Evolutionary conservation across 2,888 invertebrate species (phyloP).

Genomic region (Steinernema carpocapsae): DNA sequence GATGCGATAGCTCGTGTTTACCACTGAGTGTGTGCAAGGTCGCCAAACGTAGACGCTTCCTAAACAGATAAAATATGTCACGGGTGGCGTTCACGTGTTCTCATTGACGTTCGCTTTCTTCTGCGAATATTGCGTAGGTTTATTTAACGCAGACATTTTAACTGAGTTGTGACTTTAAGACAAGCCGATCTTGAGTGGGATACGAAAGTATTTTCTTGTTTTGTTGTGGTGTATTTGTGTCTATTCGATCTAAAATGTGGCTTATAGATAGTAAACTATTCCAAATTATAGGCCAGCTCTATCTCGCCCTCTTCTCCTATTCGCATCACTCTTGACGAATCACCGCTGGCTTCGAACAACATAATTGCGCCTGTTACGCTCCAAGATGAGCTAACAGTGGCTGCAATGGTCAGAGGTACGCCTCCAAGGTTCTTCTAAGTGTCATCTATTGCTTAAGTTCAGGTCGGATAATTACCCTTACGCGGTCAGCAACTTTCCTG

Average conservation of each 20-base stretch:
- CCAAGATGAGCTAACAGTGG: slow-evolving; percentile 13
- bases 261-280: no score
- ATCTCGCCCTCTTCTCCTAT: not conserved
- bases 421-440: not conserved
- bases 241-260: no score
- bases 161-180: no score
- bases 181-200: no score
- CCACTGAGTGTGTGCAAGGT: not conserved
- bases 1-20: no score
- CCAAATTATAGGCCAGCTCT: not conserved
- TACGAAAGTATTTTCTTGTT: no score
- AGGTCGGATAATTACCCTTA: slow-evolving; percentile 3
- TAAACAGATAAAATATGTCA: not conserved
- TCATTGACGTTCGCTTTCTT: no score
- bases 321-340: not conserved
- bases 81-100: no score
- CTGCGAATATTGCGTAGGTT: no score
- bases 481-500: not conserved
- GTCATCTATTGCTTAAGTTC: not conserved
- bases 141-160: no score
- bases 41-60: not conserved
- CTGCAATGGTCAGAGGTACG: slow-evolving; percentile 15
- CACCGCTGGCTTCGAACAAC: not conserved
- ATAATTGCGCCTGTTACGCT: slow-evolving; percentile 9
- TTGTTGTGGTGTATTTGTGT: no score